Base-by-base conservation (phyloP, 92 coral and sea anemone genomes). In the Paragorgia papillata region DNA sequence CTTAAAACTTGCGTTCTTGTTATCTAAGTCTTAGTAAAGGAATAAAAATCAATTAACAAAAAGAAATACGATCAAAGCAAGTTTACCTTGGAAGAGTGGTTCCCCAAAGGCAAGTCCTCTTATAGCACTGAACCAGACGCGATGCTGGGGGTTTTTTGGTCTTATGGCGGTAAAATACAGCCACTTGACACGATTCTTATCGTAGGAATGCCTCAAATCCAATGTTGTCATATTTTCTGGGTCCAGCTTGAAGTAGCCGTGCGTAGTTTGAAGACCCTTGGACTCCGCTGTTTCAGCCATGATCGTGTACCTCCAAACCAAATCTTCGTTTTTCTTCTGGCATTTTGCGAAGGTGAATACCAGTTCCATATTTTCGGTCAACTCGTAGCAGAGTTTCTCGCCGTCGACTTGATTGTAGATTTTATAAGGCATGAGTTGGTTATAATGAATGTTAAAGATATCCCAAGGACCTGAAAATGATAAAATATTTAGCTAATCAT, bases 121-220 rank as follows among this genome's bases (percentile, higher is more conserved):
- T 31, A 69, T 49, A 49, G 76, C 76, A 30, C 48, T 30, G 44
- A 69, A 69, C 76, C 76, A 69, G 27, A 61, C 76, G 32, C 76
- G 59, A 7, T 34, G 37, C 54, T 44, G 30, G 49, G 24, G 43
- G 76, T 61, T 0, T 33, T 69, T 24, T n/a, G n/a, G n/a, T n/a
- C n/a, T n/a, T n/a, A n/a, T n/a, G n/a, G n/a, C n/a, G n/a, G n/a
- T n/a, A n/a, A 69, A 69, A 69, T 69, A 69, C 19, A 69, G 32
- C 61, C 61, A 69, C 57, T 69, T 69, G 21, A 69, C 62, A 26
- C 27, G 2, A 15, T 17, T 9, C 40, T 40, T 17, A 14, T 18
- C 19, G 19, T 69, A 69, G 7, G 39, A 15, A 10, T 69, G 32
- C 1, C 21, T 69, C 40, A 69, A 20, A 33, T 69, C 76, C 27